Conservation (phyloP, 2,113 vertebrate genomes). For the Burhinus bistriatus region DNA sequence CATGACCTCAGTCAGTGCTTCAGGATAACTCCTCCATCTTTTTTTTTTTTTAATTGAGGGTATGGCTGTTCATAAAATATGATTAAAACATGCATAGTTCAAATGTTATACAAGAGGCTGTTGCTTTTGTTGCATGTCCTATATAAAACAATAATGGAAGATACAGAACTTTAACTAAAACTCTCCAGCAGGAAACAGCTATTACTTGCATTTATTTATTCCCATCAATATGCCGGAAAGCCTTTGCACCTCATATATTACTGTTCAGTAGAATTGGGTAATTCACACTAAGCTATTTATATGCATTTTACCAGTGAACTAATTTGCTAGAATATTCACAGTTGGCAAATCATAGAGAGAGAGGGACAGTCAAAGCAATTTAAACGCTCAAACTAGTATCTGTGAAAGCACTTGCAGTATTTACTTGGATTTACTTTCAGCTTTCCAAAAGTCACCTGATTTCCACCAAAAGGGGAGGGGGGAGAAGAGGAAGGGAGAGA, state of each 20-base stretch:
- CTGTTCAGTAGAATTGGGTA: background rate
- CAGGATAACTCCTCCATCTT: background rate
- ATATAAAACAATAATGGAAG: background rate
- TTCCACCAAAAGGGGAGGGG: background rate
- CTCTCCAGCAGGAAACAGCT: slow-evolving; percentile 43
- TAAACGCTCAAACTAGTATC: background rate
- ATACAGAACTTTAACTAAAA: background rate
- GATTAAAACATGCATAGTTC: background rate
- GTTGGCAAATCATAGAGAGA: background rate
- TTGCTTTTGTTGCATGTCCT: background rate
- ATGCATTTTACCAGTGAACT: background rate
- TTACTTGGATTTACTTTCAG: background rate
- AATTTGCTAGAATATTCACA: slow-evolving; percentile 7
- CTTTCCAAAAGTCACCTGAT: background rate
- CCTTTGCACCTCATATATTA: background rate
- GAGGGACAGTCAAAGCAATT: background rate
- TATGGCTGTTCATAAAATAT: background rate
- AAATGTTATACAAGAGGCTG: background rate
- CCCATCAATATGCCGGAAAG: background rate
- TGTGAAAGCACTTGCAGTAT: background rate
- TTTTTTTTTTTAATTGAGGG: background rate
- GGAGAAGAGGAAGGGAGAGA: background rate
- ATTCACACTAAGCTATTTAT: background rate
- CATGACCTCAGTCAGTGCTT: background rate
- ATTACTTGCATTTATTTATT: background rate